phyloP scores from a whole-genome alignment of 2,888 invertebrate species.

The Euzetes globulus region DNA sequence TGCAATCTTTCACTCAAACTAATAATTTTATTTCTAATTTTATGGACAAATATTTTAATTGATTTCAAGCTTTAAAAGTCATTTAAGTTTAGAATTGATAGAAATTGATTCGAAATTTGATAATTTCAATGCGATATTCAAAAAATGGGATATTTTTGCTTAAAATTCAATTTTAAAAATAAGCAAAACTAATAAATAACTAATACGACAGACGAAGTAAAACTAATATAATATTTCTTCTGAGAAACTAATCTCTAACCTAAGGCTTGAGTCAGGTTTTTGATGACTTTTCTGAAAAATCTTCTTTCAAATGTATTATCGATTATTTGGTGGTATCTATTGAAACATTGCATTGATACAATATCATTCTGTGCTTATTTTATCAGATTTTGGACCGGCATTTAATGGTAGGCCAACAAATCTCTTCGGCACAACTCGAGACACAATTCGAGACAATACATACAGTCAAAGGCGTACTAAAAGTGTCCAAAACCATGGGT shows the following conservation, averaged over 20 bases:
- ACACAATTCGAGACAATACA: conserved; percentile 37
- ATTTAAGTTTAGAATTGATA: background rate
- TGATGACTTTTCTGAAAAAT: background rate
- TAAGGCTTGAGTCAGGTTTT: background rate
- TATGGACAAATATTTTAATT: background rate
- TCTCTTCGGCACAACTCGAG: conserved; percentile 39
- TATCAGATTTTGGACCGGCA: conserved; percentile 78
- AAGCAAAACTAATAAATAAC: background rate
- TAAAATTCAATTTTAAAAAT: background rate
- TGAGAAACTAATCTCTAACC: background rate
- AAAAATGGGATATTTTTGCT: background rate
- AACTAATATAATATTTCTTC: background rate
- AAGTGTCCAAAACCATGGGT: conserved; percentile 59
- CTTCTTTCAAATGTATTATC: background rate
- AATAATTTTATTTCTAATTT: background rate
- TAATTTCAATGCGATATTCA: background rate
- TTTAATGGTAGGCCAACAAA: conserved; percentile 66
- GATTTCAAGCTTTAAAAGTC: background rate
- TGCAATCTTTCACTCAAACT: background rate
- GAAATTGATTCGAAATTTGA: background rate
- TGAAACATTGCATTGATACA: background rate
- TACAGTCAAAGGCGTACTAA: conserved; percentile 40
- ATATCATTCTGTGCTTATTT: background rate
- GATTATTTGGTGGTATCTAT: background rate
- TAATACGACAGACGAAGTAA: background rate